A percentile compares a stretch with the other conserved stretches of the same genome.
These are phyloP conservation scores for Ceyx melanurus DNA, from an alignment of 2,113 vertebrate genomes.

Conservation along the genomic window DNA sequence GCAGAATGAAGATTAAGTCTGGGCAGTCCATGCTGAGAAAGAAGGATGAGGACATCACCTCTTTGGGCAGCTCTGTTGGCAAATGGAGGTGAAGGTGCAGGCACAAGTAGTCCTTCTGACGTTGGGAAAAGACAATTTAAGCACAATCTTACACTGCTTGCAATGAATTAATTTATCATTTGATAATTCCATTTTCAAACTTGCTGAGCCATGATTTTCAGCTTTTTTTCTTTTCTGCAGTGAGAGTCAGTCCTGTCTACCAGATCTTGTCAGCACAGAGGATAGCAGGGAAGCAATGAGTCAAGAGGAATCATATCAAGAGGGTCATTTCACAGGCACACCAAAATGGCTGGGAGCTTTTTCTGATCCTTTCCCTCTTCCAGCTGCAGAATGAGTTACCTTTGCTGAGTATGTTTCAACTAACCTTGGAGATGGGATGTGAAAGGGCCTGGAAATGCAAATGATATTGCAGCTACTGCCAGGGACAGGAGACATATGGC, in stretches of 20 bases:
- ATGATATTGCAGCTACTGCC: background rate
- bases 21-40: background rate
- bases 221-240: background rate
- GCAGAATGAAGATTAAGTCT: background rate
- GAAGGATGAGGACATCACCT: background rate
- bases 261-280: background rate
- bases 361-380: background rate
- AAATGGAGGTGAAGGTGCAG: background rate
- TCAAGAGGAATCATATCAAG: conserved; percentile 32
- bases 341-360: background rate
- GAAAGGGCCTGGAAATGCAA: background rate
- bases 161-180: background rate
- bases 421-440: background rate
- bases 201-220: background rate
- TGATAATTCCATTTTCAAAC: background rate
- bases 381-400: background rate
- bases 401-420: background rate
- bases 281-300: background rate
- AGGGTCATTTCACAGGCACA: background rate
- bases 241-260: background rate
- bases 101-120: background rate
- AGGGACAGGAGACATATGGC: rapidly evolving
- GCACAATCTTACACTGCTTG: background rate
- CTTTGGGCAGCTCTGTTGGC: background rate
- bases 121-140: background rate